phyloP scores from a whole-genome alignment of 2,797 vertebrate species.

The Cygnus olor region DNA sequence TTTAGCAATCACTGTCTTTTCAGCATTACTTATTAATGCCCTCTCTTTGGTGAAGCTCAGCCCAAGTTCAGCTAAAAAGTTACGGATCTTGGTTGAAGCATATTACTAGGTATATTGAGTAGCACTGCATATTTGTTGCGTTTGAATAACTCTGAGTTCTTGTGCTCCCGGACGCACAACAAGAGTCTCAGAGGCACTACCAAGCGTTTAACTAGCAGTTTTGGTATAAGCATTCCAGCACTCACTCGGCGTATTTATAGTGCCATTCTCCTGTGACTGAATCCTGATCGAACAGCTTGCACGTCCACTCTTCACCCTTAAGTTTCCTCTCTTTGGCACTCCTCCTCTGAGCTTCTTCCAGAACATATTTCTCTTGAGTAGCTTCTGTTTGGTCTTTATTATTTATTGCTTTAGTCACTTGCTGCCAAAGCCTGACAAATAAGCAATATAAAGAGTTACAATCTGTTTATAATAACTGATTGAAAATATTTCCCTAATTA shows the following conservation, averaged over 20 bases:
- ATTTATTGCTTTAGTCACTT: constrained; percentile 96
- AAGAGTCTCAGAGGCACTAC: not conserved
- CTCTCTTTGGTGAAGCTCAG: not conserved
- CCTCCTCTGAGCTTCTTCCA: constrained; percentile 95
- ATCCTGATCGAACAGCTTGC: constrained; percentile 93
- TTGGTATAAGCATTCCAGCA: constrained; percentile 12
- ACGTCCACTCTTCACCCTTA: constrained; percentile 91
- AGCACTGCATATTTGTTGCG: not conserved
- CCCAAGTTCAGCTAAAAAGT: not conserved
- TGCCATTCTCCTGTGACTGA: constrained; percentile 93
- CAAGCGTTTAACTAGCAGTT: not conserved
- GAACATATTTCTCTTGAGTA: constrained; percentile 94
- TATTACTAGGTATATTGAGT: not conserved
- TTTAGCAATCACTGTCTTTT: not conserved
- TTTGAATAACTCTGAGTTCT: not conserved
- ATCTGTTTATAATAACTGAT: not conserved
- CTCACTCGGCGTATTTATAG: constrained; percentile 96
- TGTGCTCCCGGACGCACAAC: not conserved
- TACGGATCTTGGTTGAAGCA: not conserved
- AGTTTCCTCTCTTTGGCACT: constrained; percentile 91
- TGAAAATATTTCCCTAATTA: not conserved
- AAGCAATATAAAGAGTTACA: not conserved
- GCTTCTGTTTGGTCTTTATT: constrained; percentile 98
- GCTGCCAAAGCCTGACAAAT: constrained; percentile 91
- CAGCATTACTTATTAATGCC: not conserved